A percentile compares a stretch with the other conserved stretches of the same genome.
Conservation (phyloP, 2,888 invertebrate species). For the Geotrupes spiniger region DNA sequence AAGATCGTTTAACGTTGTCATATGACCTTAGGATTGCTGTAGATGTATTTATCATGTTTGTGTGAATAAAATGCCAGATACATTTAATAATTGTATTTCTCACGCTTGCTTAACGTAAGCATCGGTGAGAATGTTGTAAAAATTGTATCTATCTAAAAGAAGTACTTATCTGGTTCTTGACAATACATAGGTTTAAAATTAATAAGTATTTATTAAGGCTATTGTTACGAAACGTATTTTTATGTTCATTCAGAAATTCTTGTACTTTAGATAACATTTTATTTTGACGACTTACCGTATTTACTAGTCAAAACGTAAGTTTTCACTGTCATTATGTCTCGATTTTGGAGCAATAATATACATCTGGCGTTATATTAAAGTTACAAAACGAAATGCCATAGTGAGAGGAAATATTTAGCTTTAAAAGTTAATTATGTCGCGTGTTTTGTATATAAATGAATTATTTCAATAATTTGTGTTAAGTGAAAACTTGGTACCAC, state of each 20-base stretch:
- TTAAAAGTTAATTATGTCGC: not conserved
- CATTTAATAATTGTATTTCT: conserved; percentile 11
- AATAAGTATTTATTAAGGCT: conserved; percentile 44
- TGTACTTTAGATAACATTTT: not conserved
- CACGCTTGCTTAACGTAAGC: conserved; percentile 7
- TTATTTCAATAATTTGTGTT: not conserved
- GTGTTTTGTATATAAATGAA: not conserved
- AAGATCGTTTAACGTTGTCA: conserved; percentile 44
- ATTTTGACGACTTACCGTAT: not conserved
- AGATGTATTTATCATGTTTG: conserved; percentile 46
- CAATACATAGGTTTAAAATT: conserved; percentile 46
- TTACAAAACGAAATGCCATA: too few species aligned
- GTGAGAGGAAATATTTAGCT: too few species aligned
- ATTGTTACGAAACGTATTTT: conserved; percentile 38
- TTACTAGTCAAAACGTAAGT: conserved; percentile 2
- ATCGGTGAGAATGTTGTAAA: conserved; percentile 5
- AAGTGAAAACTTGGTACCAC: conserved; percentile 4
- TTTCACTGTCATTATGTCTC: not conserved
- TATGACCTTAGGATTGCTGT: conserved; percentile 43
- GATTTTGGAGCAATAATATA: too few species aligned
- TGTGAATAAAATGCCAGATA: conserved; percentile 34
- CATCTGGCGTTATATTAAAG: too few species aligned
- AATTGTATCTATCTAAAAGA: conserved; percentile 16
- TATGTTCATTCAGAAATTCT: not conserved
- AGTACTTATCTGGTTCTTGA: conserved; percentile 48